Conservation (phyloP, 2,113 vertebrate genomes). For the Petroica traversi region DNA sequence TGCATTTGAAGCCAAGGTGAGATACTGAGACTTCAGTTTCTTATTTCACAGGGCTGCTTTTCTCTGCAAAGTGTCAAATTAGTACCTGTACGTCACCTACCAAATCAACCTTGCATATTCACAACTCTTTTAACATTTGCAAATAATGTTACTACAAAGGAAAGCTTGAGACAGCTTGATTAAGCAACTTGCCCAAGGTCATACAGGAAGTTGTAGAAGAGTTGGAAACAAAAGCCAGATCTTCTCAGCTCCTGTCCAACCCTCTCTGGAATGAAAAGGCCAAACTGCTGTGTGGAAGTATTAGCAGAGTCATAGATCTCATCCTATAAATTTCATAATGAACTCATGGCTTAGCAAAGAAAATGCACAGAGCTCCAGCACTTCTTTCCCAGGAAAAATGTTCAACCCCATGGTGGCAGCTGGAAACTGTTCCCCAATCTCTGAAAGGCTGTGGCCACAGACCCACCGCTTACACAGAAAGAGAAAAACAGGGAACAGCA, state of each 20-base stretch:
- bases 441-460: neutral
- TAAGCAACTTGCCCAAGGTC: conserved; percentile 64
- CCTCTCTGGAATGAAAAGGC: conserved; percentile 52
- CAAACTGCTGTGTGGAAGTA: conserved; percentile 11
- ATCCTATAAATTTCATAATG: conserved; percentile 15
- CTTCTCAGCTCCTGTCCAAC: conserved; percentile 49
- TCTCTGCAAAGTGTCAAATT: neutral
- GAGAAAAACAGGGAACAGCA: conserved; percentile 1
- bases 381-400: conserved; percentile 15
- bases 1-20: neutral
- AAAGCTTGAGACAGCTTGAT: conserved; percentile 23
- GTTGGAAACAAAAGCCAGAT: conserved; percentile 66
- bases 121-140: neutral
- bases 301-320: conserved; percentile 22
- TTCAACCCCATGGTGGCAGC: neutral
- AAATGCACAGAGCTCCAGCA: neutral
- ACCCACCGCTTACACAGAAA: neutral
- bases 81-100: conserved; percentile 13
- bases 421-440: conserved; percentile 22
- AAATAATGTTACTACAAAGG: conserved; percentile 20
- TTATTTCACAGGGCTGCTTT: neutral
- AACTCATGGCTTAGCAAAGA: conserved; percentile 30
- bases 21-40: neutral
- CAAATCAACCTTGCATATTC: neutral
- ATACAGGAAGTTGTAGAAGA: conserved; percentile 69